Base-by-base conservation (phyloP, 2,113 vertebrate species). In the Amphilophus citrinellus region DNA sequence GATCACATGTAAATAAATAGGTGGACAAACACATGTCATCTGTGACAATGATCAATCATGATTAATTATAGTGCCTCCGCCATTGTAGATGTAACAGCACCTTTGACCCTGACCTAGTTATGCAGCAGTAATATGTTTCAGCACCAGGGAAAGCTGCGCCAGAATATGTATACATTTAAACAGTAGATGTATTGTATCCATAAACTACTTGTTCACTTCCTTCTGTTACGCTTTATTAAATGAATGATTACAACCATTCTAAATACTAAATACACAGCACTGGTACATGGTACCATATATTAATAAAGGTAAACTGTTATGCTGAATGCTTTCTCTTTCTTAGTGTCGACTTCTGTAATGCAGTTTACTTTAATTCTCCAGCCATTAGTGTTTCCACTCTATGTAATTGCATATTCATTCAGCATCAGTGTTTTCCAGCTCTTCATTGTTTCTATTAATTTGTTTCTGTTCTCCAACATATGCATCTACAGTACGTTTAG, bases 61-160 rank as follows among this genome's bases (percentile, higher is more conserved):
- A 77, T 60, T 10, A 27, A 60, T 53, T 5, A 39, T 10, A 37
- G 56, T 20, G 56, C 27, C 30, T 79, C 42, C 1, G 7, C 7
- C 42, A 35, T 8, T 63, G 47, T n/a, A 50, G 77, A 76, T 37
- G 27, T 66, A 80, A 65, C 66, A 65, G 35, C 60, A 80, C 77
- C 68, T 76, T 76, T 76, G 68, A 80, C 60, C 77, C 20, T 65
- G 66, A 76, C 50, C 50, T 76, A 65, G 18, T 62, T 62, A 42
- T 61, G 15, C 35, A 30, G 6, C 61, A 58, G 3, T 53, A 27
- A 61, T n/a, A 10, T 61, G 35, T 24, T 81, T 76, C 27, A 65
- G 50, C 77, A 80, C 24, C 47, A 30, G 47, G 47, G 47, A 50
- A 50, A 50, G 47, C 14, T 50, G 47, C 47, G 6, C 10, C 15